phyloP scores from a whole-genome alignment of 2,888 invertebrate genomes.

The Cerastis rubricosa region DNA sequence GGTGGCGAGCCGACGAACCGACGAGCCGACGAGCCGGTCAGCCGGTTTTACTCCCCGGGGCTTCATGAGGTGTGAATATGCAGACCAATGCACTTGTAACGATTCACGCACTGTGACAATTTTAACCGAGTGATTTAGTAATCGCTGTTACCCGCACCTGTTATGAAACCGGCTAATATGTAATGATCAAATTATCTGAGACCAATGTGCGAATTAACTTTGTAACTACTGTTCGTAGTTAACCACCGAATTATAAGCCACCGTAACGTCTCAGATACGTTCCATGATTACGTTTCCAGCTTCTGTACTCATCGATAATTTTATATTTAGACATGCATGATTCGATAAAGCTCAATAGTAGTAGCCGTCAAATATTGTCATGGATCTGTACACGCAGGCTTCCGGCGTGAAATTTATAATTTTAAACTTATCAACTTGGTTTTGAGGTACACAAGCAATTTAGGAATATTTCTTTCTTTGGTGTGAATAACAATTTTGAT shows the following conservation, averaged over 20 bases:
- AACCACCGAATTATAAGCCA: conserved; percentile 26
- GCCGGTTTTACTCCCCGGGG: conserved; percentile 83
- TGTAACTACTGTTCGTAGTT: conserved; percentile 2
- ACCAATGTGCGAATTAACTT: conserved; percentile 26
- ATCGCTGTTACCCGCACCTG: conserved; percentile 39
- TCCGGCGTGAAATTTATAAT: conserved; percentile 86
- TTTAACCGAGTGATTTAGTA: conserved; percentile 70
- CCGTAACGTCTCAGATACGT: conserved; percentile 32
- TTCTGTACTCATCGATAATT: conserved; percentile 69
- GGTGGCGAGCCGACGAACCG: conserved; percentile 48
- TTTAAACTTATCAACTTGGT: conserved; percentile 76
- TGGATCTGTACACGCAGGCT: conserved; percentile 70
- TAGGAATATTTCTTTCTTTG: conserved; percentile 63
- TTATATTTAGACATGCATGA: conserved; percentile 77
- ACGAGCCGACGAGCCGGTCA: conserved; percentile 50
- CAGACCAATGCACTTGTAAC: conserved; percentile 77
- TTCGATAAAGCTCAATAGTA: conserved; percentile 69
- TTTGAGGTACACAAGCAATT: conserved; percentile 71
- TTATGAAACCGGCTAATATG: conserved; percentile 38
- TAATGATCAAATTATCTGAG: conserved; percentile 27
- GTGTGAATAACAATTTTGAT: conserved; percentile 75
- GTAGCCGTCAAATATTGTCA: conserved; percentile 79
- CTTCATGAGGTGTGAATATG: conserved; percentile 86
- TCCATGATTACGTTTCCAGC: conserved; percentile 55
- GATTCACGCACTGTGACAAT: conserved; percentile 79